Conservation (phyloP, 2,888 invertebrate genomes). For the Ectobius pallidus region DNA sequence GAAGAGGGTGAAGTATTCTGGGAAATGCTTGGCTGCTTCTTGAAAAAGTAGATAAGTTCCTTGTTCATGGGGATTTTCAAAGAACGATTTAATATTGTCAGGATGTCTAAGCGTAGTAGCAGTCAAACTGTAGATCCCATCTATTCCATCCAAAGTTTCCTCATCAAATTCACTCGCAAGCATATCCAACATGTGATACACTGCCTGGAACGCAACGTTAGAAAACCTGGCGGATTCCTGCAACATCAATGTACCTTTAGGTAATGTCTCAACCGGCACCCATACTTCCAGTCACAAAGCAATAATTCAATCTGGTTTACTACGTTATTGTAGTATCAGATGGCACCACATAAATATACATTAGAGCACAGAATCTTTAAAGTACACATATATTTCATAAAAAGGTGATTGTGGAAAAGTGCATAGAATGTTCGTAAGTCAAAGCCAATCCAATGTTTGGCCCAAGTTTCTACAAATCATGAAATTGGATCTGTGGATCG, state of each 20-base stretch:
- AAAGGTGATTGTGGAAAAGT: too few species aligned
- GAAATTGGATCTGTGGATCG: too few species aligned
- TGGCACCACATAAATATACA: too few species aligned
- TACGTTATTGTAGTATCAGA: too few species aligned
- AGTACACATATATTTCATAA: too few species aligned
- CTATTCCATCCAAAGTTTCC: neutral
- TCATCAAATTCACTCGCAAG: constrained; percentile 1
- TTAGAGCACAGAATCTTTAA: too few species aligned
- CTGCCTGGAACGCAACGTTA: constrained; percentile 11
- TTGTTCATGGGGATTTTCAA: neutral
- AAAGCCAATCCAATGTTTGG: too few species aligned
- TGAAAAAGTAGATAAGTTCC: constrained; percentile 8
- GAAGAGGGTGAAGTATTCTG: constrained; percentile 3
- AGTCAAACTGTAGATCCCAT: constrained; percentile 2
- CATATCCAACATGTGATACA: neutral
- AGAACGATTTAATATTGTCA: neutral
- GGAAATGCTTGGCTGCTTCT: constrained; percentile 14
- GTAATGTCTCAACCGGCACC: too few species aligned
- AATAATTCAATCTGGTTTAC: too few species aligned
- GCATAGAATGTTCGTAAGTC: too few species aligned
- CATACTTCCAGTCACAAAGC: too few species aligned
- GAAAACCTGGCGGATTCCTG: constrained; percentile 21
- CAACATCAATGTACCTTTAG: neutral
- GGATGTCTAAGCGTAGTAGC: constrained; percentile 6
- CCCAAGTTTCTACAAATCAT: too few species aligned